A percentile compares a stretch with the other conserved stretches of the same genome.
Conservation (phyloP, 2,888 invertebrate species). For the Agrotis clavis region DNA sequence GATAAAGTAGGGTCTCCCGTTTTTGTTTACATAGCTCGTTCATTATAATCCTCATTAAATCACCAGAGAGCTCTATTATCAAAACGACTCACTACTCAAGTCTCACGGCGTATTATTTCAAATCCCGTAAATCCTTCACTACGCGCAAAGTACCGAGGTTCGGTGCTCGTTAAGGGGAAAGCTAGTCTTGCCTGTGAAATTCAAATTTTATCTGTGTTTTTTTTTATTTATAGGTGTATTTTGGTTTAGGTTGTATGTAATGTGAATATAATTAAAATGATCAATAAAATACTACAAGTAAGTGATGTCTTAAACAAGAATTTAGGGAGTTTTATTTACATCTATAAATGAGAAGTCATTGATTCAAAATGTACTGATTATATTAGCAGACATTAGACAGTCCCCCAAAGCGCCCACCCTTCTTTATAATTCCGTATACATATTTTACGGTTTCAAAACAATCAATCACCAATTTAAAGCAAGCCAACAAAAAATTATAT, state of each 20-base stretch:
- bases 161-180: constrained; percentile 57
- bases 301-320: neutral
- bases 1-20: neutral
- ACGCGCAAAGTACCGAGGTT: constrained; percentile 44
- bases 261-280: no score
- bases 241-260: no score
- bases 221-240: no score
- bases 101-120: constrained; percentile 57
- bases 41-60: constrained; percentile 35
- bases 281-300: neutral
- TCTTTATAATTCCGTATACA: neutral
- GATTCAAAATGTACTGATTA: no score
- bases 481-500: neutral
- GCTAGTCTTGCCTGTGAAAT: neutral
- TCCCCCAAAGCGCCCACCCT: no score
- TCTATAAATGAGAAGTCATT: no score
- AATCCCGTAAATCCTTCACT: constrained; percentile 52
- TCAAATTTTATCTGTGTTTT: neutral
- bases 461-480: neutral
- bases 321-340: neutral
- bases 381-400: no score
- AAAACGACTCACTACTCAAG: constrained; percentile 34
- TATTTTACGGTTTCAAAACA: neutral
- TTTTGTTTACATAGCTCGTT: constrained; percentile 1
- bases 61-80: constrained; percentile 31